Percentiles rank a stretch among this genome's conserved stretches.
These are phyloP conservation scores for Corydoras maculifer DNA, from an alignment of 2,113 vertebrate species.

Conservation along the genomic window DNA sequence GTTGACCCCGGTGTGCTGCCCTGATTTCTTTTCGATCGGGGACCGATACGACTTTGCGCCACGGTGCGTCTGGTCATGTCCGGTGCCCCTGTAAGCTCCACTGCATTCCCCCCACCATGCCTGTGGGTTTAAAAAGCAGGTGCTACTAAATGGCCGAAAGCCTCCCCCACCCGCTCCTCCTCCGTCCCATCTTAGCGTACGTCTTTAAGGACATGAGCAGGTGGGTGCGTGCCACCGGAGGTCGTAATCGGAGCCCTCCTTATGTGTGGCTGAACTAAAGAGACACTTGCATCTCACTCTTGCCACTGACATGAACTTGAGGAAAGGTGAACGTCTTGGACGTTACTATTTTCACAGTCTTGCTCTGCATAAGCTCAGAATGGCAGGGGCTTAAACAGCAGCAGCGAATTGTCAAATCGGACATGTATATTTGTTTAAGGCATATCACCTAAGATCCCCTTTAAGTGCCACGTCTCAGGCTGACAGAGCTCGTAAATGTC, in stretches of 20 bases:
- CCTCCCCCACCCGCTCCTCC: background rate
- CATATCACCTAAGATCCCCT: background rate
- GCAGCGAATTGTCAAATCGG: background rate
- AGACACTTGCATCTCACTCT: constrained; percentile 55
- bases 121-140: constrained; percentile 27
- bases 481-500: constrained; percentile 61
- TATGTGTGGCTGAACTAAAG: constrained; percentile 60
- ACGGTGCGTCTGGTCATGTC: background rate
- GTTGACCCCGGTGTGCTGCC: constrained; percentile 50
- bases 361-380: constrained; percentile 53
- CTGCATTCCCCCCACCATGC: too few species aligned
- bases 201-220: constrained; percentile 48
- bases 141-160: constrained; percentile 2
- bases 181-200: constrained; percentile 20
- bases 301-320: constrained; percentile 68
- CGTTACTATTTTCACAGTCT: constrained; percentile 59
- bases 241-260: constrained; percentile 65
- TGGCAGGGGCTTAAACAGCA: constrained; percentile 16
- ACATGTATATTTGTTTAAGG: background rate
- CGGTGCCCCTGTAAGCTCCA: too few species aligned
- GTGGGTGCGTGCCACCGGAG: constrained; percentile 48
- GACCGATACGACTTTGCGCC: constrained; percentile 19
- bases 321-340: constrained; percentile 65
- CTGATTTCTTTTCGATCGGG: constrained; percentile 15
- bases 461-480: constrained; percentile 24